A percentile compares a stretch with the other conserved stretches of the same genome.
These are phyloP conservation scores for Hemithea aestivaria DNA, from an alignment of 2,888 invertebrate genomes.

Conservation along the genomic window DNA sequence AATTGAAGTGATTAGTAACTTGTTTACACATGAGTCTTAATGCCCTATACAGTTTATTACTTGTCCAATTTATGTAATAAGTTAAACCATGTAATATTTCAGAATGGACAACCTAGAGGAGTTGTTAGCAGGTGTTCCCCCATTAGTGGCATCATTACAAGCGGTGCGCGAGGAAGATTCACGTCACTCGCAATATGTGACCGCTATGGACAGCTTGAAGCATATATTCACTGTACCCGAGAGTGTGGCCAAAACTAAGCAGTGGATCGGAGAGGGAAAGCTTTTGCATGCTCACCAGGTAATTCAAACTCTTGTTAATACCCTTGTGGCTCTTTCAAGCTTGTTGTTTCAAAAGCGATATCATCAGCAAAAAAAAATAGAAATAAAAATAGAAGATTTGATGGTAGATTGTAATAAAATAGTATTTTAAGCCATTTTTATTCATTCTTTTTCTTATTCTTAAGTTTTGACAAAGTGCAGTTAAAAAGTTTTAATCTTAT, in stretches of 20 bases:
- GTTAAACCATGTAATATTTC: slow-evolving; percentile 6
- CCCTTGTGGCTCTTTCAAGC: background rate
- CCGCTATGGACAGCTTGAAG: slow-evolving; percentile 98
- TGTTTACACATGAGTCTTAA: too few species aligned
- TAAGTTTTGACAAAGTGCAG: too few species aligned
- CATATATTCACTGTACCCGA: slow-evolving; percentile 99
- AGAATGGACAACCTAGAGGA: slow-evolving; percentile 89
- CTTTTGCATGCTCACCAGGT: slow-evolving; percentile 95
- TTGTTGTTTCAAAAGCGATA: background rate
- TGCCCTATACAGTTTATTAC: too few species aligned
- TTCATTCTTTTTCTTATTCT: too few species aligned
- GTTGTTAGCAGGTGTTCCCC: slow-evolving; percentile 86
- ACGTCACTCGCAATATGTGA: slow-evolving; percentile 97
- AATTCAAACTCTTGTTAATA: too few species aligned
- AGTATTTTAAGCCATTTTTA: too few species aligned
- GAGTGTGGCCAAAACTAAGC: slow-evolving; percentile 95
- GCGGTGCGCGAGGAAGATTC: slow-evolving; percentile 95
- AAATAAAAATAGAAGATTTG: too few species aligned
- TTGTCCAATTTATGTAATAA: too few species aligned
- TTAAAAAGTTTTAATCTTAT: too few species aligned
- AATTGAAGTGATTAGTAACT: too few species aligned
- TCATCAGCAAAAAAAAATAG: too few species aligned
- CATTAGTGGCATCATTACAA: slow-evolving; percentile 88
- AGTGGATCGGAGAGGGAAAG: slow-evolving; percentile 96
- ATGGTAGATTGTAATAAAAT: too few species aligned